These are phyloP conservation scores for Trachelus stipa DNA, from an alignment of 2,888 invertebrate genomes.

Conservation along the genomic window DNA sequence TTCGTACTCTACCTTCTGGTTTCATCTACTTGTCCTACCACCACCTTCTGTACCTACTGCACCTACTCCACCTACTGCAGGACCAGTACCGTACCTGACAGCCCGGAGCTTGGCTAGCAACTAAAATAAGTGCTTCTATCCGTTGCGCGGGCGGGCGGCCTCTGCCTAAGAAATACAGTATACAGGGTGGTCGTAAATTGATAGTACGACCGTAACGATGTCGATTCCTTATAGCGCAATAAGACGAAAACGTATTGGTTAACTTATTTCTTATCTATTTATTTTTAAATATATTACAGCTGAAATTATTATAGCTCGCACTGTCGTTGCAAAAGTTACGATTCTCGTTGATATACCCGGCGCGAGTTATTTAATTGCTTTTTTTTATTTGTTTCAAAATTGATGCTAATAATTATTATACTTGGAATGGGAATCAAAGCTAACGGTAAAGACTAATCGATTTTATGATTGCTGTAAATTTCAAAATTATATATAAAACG, in stretches of 20 bases:
- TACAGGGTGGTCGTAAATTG: background rate
- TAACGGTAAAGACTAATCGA: background rate
- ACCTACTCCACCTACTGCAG: background rate
- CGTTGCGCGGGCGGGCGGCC: constrained; percentile 7
- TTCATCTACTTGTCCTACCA: constrained; percentile 2
- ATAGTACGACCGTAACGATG: background rate
- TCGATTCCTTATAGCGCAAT: background rate
- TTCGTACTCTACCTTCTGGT: constrained; percentile 7
- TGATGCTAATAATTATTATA: background rate
- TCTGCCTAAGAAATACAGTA: background rate
- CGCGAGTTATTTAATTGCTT: background rate
- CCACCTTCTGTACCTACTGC: background rate
- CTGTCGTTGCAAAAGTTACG: background rate
- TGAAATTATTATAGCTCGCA: background rate
- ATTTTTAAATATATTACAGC: background rate
- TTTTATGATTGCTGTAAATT: background rate
- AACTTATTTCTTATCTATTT: background rate
- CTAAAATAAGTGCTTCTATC: constrained; percentile 13
- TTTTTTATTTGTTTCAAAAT: background rate
- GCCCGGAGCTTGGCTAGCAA: constrained; percentile 5
- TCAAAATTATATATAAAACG: background rate
- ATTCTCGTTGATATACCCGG: background rate
- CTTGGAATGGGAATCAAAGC: background rate
- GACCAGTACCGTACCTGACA: constrained; percentile 5
- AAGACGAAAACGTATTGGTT: background rate